Percentiles rank a stretch among this genome's conserved stretches.
Evolutionary conservation across 2,888 invertebrate species (phyloP).

Genomic region (Drosophila lutescens): DNA sequence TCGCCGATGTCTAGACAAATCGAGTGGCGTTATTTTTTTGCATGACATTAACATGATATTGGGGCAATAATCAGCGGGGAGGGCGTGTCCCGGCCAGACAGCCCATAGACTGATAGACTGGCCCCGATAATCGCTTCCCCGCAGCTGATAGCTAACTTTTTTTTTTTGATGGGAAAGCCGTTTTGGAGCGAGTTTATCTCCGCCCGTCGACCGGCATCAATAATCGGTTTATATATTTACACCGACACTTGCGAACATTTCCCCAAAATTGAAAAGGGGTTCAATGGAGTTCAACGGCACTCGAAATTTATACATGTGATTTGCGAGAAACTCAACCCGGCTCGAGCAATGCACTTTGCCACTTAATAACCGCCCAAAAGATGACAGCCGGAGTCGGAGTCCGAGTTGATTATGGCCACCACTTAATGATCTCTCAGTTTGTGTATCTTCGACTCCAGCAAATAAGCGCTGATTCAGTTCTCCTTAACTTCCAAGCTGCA

Average conservation of each 20-base stretch:
- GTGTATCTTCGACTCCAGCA: neutral
- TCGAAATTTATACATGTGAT: slow-evolving; percentile 48
- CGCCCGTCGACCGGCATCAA: slow-evolving; percentile 9
- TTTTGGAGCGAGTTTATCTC: slow-evolving; percentile 50
- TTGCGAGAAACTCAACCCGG: slow-evolving; percentile 16
- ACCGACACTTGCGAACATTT: slow-evolving; percentile 48
- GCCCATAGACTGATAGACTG: slow-evolving; percentile 61
- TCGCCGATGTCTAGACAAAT: slow-evolving; percentile 38
- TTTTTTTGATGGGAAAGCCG: slow-evolving; percentile 32
- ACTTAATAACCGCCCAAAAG: slow-evolving; percentile 45
- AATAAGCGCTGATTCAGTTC: slow-evolving; percentile 32
- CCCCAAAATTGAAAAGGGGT: slow-evolving; percentile 46
- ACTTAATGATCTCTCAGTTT: slow-evolving; percentile 24
- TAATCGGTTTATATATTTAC: slow-evolving; percentile 54
- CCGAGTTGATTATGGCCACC: slow-evolving; percentile 25
- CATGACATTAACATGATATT: slow-evolving; percentile 55
- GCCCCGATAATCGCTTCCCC: slow-evolving; percentile 30
- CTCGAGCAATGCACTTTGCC: slow-evolving; percentile 64
- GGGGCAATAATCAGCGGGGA: slow-evolving; percentile 32
- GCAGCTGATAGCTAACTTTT: slow-evolving; percentile 50
- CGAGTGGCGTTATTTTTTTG: slow-evolving; percentile 38
- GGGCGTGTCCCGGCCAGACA: slow-evolving; percentile 58
- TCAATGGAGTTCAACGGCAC: slow-evolving; percentile 63
- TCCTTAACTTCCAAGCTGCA: slow-evolving; percentile 7
- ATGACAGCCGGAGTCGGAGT: slow-evolving; percentile 11